Evolutionary conservation across 2,888 invertebrate species (phyloP), one percentile per base, ranked within the genome.

Genomic region (Ennomos erosarius): DNA sequence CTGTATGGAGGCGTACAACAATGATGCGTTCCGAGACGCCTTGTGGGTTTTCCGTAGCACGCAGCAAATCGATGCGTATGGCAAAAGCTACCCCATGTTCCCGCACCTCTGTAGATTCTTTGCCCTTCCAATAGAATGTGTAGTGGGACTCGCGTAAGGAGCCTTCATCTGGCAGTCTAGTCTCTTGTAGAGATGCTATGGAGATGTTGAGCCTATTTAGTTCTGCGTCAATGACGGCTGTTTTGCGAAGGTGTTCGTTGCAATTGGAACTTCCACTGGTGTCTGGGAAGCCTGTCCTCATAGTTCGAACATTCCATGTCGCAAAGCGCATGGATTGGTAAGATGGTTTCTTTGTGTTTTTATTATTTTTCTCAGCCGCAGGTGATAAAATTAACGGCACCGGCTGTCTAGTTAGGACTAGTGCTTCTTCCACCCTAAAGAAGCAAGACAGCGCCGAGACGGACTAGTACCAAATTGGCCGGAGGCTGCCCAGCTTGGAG

Each of bases 81-180:
- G 64, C 67, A 42, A 64, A 67, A 0, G 62, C 63, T 3, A 64
- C 64, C 0, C 64, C 67, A 38, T 64, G 57, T 13, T 64, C 58
- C 1, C 66, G 61, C 5, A 4, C 10, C 0, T 35, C 55, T 9
- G 9, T 42, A 10, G 9, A 1, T 5, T 46, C 38, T 40, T 51
- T 50, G 1, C 56, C 56, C 8, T 35, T 35, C 56, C 62, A 65
- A 44, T 47, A 64, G 44, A 62, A 65, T 2, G 57, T 65, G 51
- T 57, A 65, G 34, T 58, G 16, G 1, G 47, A 9, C 37, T 68
- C 68, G 0, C 56, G 50, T 1, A 65, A 9, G 1, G 51, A 57
- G 0, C 65, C 64, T 40, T 62, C 55, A 9, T 59, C 62, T 0
- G 43, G 46, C 8, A 69, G 44, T 36, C 65, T 50, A 8, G 68